Evolutionary conservation across 2,797 vertebrate genomes (phyloP), one percentile per base, ranked within the genome.

Genomic region (Gambelia wislizenii): DNA sequence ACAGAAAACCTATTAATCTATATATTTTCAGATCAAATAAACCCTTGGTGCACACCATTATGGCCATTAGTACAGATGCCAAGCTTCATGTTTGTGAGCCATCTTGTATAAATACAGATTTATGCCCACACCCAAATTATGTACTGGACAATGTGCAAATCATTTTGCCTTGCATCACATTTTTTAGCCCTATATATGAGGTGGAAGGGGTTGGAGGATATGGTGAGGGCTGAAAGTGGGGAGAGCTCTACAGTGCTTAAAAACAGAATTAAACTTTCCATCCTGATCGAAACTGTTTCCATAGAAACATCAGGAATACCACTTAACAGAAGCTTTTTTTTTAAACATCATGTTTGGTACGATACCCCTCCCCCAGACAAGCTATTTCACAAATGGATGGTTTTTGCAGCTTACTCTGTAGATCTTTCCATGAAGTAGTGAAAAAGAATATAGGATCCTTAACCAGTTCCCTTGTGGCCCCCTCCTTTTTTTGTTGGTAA

Each of bases 401-500:
- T 94, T 91, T 91, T 84, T 94, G 91, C 94, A 91, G 94, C 93
- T 94, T 36, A 91, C 74, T 93, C 91, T 91, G 91, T 95, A 93
- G 92, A 87, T 90, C 85, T 87, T 61, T 91, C 86, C 33, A 91
- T 27, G 89, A 87, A 93, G 88, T 70, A 84, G 90, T 92, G 94
- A 91, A 95, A 94, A 95, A 92, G 92, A 94, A 95, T 75, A 91
- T 93, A 70, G 94, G 95, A 95, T 96, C 95, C 95, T 96, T 96
- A 95, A 94, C 95, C 92, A 93, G 96, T 95, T 95, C 95, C 96
- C 96, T 89, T 90, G 95, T 92, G 96, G 89, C 95, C 94, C 96
- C 96, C 94, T 92, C 96, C 95, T 89, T 91, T 92, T 94, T 92
- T 92, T 95, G 96, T 94, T 95, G 94, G 96, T 96, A 96, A 96